Evolutionary conservation across 2,113 vertebrate genomes (phyloP).

Genomic region (Cepphus grylle): DNA sequence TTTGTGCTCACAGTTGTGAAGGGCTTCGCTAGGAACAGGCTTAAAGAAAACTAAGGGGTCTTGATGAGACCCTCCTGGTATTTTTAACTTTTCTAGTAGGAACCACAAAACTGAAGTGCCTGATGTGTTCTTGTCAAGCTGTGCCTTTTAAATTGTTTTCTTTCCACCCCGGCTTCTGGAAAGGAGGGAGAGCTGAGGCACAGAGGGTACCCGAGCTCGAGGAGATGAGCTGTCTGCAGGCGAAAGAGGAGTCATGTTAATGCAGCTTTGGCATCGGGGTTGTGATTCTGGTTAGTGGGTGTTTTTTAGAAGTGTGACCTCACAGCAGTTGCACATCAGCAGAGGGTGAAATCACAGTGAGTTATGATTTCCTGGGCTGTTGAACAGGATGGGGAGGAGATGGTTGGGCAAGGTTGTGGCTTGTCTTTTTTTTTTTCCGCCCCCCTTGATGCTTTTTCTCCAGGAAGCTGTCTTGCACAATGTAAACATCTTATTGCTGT

Average conservation of each 20-base stretch:
- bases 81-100: background rate
- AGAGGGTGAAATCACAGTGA: constrained; percentile 69
- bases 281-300: constrained; percentile 6
- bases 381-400: constrained; percentile 66
- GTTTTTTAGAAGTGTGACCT: constrained; percentile 48
- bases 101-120: background rate
- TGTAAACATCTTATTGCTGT: constrained; percentile 54
- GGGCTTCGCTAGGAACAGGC: background rate
- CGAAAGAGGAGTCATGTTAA: background rate
- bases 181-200: background rate
- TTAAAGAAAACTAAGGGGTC: background rate
- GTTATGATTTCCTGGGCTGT: constrained; percentile 66
- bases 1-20: background rate
- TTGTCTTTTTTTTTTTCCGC: background rate
- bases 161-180: background rate
- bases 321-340: constrained; percentile 53
- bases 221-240: background rate
- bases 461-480: constrained; percentile 54
- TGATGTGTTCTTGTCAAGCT: background rate
- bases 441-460: constrained; percentile 47
- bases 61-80: background rate
- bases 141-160: background rate
- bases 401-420: constrained; percentile 66
- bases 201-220: background rate
- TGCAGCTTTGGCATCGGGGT: background rate